Evolutionary conservation across 2,113 vertebrate species (phyloP).

Genomic region (Pimephales promelas): DNA sequence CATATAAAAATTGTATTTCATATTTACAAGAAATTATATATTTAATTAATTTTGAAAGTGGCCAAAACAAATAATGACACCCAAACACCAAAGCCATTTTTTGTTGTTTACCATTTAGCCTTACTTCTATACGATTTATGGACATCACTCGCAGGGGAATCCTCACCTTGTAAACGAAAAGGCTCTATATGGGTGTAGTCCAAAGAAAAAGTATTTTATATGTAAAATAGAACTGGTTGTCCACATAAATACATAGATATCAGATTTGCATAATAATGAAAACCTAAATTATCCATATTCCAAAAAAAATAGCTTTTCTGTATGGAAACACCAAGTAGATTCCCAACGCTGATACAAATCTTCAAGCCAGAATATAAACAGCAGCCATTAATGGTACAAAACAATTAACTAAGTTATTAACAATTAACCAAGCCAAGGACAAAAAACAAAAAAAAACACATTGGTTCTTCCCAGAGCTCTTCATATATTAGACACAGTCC

Average conservation of each 20-base stretch:
- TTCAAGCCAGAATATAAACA: neutral
- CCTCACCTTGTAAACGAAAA: too few relatives aligned
- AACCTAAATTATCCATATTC: too few relatives aligned
- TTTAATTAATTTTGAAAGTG: neutral
- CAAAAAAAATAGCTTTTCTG: neutral
- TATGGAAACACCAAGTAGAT: neutral
- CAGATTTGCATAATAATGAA: too few relatives aligned
- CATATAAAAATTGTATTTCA: neutral
- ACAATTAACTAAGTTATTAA: neutral
- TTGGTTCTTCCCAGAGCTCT: neutral
- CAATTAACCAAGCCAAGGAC: neutral
- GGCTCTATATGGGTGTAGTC: too few relatives aligned
- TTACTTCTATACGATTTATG: neutral
- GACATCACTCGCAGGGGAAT: too few relatives aligned
- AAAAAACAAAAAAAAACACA: neutral
- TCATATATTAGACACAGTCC: constrained; percentile 12
- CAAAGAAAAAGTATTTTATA: too few relatives aligned
- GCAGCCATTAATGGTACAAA: neutral
- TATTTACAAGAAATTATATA: neutral
- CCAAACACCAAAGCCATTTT: neutral
- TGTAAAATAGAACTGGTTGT: too few relatives aligned
- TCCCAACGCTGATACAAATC: neutral
- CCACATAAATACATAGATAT: neutral
- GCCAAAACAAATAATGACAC: neutral
- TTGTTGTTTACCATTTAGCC: neutral